Evolutionary conservation across 2,113 vertebrate species (phyloP), one percentile per base, ranked within the genome.

Genomic region (Elephantulus edwardii): DNA sequence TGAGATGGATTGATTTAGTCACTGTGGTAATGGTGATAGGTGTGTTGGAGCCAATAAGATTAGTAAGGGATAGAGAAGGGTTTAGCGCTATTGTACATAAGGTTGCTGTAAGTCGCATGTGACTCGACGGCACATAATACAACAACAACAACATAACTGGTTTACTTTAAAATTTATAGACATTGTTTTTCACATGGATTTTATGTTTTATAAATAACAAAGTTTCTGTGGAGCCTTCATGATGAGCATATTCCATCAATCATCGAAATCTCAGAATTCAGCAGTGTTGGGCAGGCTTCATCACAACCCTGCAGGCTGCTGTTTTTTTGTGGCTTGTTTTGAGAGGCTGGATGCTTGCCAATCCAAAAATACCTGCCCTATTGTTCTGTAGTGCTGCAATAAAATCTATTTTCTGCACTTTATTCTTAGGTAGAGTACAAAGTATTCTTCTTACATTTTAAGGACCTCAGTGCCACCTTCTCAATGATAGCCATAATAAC

Each of bases 181-280:
- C n/a, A n/a, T n/a, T n/a, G n/a, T n/a, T n/a, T n/a, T n/a, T n/a
- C n/a, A n/a, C n/a, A n/a, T n/a, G n/a, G 74, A 52, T 62, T 64
- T 30, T 56, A 28, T 70, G 46, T 64, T 83, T 95, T 74, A 82
- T 83, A 91, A 94, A 70, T 54, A 83, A 10, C 33, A 91, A 91
- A 75, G 8, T 5, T 80, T 88, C n/a, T 78, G 60, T 58, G 33
- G 17, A 83, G 8, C 4, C 30, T 8, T 72, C 17, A 14, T 66
- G 66, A 64, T 52, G 38, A 11, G 30, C 24, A 42, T 76, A 88
- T 71, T 54, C 22, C 33, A 33, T 2, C 38, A 91, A 35, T 50
- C 19, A 54, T 60, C 70, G 64, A 66, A 77, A 72, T 3, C 33
- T 68, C n/a, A 24, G 3, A 35, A 85, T 79, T 88, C 46, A 40